Conservation (phyloP, 2,888 invertebrate genomes). For the Dendrolimus pini region DNA sequence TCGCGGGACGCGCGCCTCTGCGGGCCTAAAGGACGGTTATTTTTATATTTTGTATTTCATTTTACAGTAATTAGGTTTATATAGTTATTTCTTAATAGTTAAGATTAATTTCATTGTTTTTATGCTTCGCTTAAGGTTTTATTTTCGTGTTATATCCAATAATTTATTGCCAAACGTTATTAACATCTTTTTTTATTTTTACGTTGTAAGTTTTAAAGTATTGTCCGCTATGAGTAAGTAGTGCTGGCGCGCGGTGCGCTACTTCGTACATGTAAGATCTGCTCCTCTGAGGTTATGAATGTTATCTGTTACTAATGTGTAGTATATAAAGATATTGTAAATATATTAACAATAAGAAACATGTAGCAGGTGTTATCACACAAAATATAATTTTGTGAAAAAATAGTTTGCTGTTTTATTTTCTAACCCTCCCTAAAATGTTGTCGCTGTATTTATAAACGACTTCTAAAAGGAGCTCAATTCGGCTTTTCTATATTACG, state of each 20-base stretch:
- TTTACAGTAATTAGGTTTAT: slow-evolving; percentile 47
- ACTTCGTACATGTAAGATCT: slow-evolving; percentile 56
- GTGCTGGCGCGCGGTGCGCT: slow-evolving; percentile 15
- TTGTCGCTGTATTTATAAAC: no score
- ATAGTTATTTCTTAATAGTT: slow-evolving; percentile 28
- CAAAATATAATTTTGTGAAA: slow-evolving; percentile 79
- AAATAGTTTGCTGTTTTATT: slow-evolving; percentile 38
- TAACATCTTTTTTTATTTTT: slow-evolving; percentile 54
- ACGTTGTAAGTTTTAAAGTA: slow-evolving; percentile 49
- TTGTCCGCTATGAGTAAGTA: slow-evolving; percentile 19
- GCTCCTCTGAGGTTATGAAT: slow-evolving; percentile 73
- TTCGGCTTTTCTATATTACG: no score
- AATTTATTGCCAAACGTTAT: slow-evolving; percentile 76
- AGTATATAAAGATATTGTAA: slow-evolving; percentile 73
- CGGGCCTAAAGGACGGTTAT: slow-evolving; percentile 40
- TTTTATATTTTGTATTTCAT: slow-evolving; percentile 51
- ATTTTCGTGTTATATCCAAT: slow-evolving; percentile 67
- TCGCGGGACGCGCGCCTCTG: slow-evolving; percentile 12
- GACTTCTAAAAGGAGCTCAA: no score
- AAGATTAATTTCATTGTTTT: slow-evolving; percentile 45
- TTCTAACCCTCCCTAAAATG: slow-evolving; percentile 3
- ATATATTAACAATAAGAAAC: slow-evolving; percentile 68
- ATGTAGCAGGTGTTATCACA: slow-evolving; percentile 78
- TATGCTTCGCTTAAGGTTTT: slow-evolving; percentile 54
- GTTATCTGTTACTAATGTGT: slow-evolving; percentile 77